A percentile compares a stretch with the other conserved stretches of the same genome.
Evolutionary conservation across 2,113 vertebrate genomes (phyloP).

Genomic region (Thamnaconus septentrionalis): DNA sequence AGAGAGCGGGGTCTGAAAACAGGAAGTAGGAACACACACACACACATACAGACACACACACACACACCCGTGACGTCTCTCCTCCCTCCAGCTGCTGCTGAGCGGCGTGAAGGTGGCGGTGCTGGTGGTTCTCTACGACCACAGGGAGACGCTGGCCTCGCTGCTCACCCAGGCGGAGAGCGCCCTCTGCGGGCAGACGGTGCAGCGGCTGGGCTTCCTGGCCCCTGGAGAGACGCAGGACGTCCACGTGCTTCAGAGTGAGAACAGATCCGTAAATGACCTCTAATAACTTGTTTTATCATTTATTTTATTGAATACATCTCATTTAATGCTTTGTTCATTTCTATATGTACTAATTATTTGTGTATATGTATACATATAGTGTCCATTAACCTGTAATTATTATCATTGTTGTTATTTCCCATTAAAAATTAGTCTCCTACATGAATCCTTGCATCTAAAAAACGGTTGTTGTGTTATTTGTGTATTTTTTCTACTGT

Average conservation of each 20-base stretch:
- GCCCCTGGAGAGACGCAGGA: conserved; percentile 79
- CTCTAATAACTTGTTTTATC: too few relatives aligned
- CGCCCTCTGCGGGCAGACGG: conserved; percentile 65
- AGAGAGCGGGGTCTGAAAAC: not conserved
- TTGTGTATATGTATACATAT: too few relatives aligned
- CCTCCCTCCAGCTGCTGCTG: conserved; percentile 75
- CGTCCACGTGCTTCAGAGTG: conserved; percentile 79
- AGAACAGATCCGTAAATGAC: conserved; percentile 7
- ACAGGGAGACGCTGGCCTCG: conserved; percentile 75
- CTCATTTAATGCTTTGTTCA: conserved; percentile 4
- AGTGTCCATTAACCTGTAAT: too few relatives aligned
- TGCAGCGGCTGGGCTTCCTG: conserved; percentile 80
- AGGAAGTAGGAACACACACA: too few relatives aligned
- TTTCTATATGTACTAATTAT: too few relatives aligned
- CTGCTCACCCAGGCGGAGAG: conserved; percentile 73
- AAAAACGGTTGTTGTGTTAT: too few relatives aligned
- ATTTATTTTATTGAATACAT: too few relatives aligned
- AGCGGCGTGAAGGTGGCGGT: conserved; percentile 71
- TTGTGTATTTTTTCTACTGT: too few relatives aligned
- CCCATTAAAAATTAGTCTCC: too few relatives aligned
- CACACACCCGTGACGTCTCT: not conserved
- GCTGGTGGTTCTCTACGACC: conserved; percentile 77
- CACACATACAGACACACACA: too few relatives aligned
- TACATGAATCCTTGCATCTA: too few relatives aligned
- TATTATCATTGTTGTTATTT: not conserved